phyloP scores from a whole-genome alignment of 2,888 invertebrate species.

The Petrolisthes manimaculis region DNA sequence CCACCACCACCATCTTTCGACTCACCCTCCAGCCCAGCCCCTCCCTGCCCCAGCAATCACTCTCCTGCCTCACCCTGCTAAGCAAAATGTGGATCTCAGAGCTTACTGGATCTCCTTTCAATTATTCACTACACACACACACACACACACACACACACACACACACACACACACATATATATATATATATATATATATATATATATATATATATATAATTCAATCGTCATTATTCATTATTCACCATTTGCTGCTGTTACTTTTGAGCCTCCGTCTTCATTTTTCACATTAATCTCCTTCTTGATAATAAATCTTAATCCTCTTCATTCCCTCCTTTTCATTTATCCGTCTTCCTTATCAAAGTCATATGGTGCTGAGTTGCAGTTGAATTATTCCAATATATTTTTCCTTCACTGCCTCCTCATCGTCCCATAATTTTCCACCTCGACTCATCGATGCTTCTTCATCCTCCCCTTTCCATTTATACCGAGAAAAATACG shows the following conservation, averaged over 20 bases:
- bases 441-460: too few species aligned
- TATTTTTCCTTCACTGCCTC: too few species aligned
- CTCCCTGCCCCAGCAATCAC: not conserved
- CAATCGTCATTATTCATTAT: too few species aligned
- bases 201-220: constrained; percentile 1
- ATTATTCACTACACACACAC: not conserved
- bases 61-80: constrained; percentile 9
- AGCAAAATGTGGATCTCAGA: not conserved
- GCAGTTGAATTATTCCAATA: too few species aligned
- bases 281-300: not conserved
- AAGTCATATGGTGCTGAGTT: too few species aligned
- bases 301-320: too few species aligned
- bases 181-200: constrained; percentile 14
- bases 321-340: too few species aligned
- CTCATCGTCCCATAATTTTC: too few species aligned
- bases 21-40: not conserved
- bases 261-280: not conserved
- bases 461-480: too few species aligned
- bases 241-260: not conserved
- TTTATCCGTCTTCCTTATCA: too few species aligned
- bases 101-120: not conserved
- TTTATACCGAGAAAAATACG: too few species aligned
- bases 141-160: constrained; percentile 28
- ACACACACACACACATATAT: constrained; percentile 26
- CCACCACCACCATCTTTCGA: not conserved